These are phyloP conservation scores for Gobius niger DNA, from an alignment of 2,113 vertebrate species.

Conservation along the genomic window DNA sequence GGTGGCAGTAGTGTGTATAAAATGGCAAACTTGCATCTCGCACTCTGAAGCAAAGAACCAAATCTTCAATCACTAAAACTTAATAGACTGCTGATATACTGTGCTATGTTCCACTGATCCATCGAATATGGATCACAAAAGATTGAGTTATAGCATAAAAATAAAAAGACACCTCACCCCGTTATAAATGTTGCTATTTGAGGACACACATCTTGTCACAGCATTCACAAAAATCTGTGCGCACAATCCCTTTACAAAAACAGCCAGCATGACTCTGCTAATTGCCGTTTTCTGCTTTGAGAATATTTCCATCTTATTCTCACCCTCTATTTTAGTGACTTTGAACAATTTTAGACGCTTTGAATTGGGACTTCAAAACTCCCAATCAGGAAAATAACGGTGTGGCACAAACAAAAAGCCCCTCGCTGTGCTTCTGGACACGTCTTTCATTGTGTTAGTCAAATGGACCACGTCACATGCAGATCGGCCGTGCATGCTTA, in stretches of 20 bases:
- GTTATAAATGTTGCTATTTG: no score
- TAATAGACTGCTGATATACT: no score
- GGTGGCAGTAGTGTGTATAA: no score
- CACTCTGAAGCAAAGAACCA: no score
- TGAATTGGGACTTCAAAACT: conserved; percentile 46
- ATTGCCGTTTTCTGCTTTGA: conserved; percentile 43
- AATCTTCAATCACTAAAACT: no score
- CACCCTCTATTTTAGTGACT: conserved; percentile 53
- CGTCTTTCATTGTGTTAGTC: conserved; percentile 5
- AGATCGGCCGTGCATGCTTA: background rate
- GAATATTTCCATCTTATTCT: conserved; percentile 43
- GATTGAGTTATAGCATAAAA: no score
- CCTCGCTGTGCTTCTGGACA: conserved; percentile 16
- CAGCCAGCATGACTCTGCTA: background rate
- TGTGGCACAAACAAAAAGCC: conserved; percentile 3
- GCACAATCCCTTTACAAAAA: background rate
- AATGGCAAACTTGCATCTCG: no score
- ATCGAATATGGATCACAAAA: no score
- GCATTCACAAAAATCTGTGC: background rate
- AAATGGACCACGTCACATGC: conserved; percentile 10
- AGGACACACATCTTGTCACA: background rate
- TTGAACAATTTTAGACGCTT: conserved; percentile 53
- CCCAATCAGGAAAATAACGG: background rate
- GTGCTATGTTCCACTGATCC: no score
- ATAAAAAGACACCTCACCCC: no score